Evolutionary conservation across 2,888 invertebrate genomes (phyloP), one percentile per base, ranked within the genome.

Genomic region (Pristionchus fissidentatus): DNA sequence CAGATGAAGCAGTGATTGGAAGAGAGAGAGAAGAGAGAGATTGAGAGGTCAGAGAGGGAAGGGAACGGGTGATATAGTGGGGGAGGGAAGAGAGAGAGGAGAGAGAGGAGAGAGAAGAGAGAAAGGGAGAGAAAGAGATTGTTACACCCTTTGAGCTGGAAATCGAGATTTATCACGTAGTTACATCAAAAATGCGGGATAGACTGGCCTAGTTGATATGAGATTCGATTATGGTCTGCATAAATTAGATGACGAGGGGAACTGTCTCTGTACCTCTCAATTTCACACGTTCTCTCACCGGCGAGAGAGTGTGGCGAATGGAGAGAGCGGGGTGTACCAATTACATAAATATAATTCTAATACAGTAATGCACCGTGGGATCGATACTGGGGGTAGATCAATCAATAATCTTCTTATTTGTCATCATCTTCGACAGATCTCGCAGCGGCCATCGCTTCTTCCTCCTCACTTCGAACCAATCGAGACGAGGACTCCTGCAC

Each of bases 361-460:
- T n/a, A n/a, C n/a, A n/a, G n/a, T n/a, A n/a, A n/a, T n/a, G n/a
- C n/a, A n/a, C n/a, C n/a, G n/a, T n/a, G n/a, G n/a, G n/a, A n/a
- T n/a, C n/a, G n/a, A n/a, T n/a, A n/a, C n/a, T n/a, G n/a, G n/a
- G n/a, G n/a, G n/a, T n/a, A n/a, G n/a, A n/a, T n/a, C n/a, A n/a
- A n/a, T n/a, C n/a, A n/a, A n/a, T n/a, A n/a, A n/a, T n/a, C n/a
- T n/a, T n/a, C n/a, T 77, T 32, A 49, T 26, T 77, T 29, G 19
- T 79, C 84, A 38, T 82, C 79, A n/a, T 85, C 85, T 62, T 85
- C 85, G 19, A 85, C 60, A 22, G 84, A 83, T 49, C 60, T 55
- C 5, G 86, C 84, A 26, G 86, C 86, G 46, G 84, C 84, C 5
- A 85, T 35, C 7, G 84, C 80, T 49, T 86, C 86, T 26, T 86